Base-by-base conservation (phyloP, 2,888 invertebrate species). In the Apotomis turbidana region DNA sequence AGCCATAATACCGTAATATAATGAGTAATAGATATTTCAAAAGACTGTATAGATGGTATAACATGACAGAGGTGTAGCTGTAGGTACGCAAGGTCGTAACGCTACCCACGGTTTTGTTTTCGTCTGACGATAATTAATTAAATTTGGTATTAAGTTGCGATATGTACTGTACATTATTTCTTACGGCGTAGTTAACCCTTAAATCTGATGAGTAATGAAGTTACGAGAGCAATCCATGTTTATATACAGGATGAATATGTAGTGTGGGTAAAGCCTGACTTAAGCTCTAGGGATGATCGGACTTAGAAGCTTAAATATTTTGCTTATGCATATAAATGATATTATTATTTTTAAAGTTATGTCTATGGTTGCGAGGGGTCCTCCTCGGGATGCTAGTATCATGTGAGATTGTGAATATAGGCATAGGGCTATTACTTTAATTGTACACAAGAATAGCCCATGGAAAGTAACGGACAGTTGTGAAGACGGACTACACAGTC, bases 151-250 rank as follows among this genome's bases (percentile, higher is more conserved):
- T 49, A 49, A 12, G 49, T 49, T 49, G 49, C 49, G 49, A 9
- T 49, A 0, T 49, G 49, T 49, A 10, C 49, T 49, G 49, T 49
- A 10, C 49, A 9, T 49, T 49, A 49, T 49, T 49, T 49, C 8
- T 49, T 49, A 49, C 10, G 49, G 12, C 49, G 49, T 49, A 10
- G 10, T 41, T 41, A 41, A 41, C 41, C 49, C 59, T 54, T 71
- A 71, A 49, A 49, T 49, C 49, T 49, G 49, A 49, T 49, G 49
- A 49, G 49, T 49, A 49, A 49, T 49, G 49, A 68, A 64, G 58
- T 60, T 49, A 49, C 49, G 49, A 49, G 9, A 49, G 10, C 49
- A 49, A 9, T 9, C 2, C 9, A 49, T 9, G 10, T 49, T 49
- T 49, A 10, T 10, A 49, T 49, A 49, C 10, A 49, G 49, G 49